phyloP scores from a whole-genome alignment of 1,140 invertebrate species.

The Sweltsa coloradensis region DNA sequence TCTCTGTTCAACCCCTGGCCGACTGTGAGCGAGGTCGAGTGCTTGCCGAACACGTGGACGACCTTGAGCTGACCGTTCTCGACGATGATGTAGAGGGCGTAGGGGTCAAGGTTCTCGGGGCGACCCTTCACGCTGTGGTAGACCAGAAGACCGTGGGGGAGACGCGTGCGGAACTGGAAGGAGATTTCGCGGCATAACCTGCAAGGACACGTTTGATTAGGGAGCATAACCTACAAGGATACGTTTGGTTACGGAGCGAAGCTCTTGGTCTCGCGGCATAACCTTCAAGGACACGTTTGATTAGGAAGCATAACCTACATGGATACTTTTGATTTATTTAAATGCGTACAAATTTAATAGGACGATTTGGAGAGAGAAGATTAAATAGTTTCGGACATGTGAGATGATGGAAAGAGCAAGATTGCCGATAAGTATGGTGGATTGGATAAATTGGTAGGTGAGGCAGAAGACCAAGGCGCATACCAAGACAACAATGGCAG shows the following conservation, averaged over 20 bases:
- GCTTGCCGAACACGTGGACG: conserved; percentile 79
- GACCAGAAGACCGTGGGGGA: conserved; percentile 73
- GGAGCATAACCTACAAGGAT: background rate
- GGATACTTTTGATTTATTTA: no score
- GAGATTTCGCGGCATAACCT: conserved; percentile 77
- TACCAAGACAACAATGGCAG: no score
- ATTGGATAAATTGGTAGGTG: no score
- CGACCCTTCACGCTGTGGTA: conserved; percentile 79
- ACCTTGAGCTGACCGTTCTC: conserved; percentile 81
- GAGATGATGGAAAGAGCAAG: no score
- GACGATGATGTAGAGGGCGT: conserved; percentile 78
- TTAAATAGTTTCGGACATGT: no score
- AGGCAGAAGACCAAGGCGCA: no score
- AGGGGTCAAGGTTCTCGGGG: conserved; percentile 59
- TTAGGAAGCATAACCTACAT: conserved; percentile 1
- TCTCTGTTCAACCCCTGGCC: conserved; percentile 75
- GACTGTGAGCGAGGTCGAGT: conserved; percentile 71
- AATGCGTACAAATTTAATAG: no score
- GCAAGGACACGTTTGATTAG: conserved; percentile 27
- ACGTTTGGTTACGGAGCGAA: no score
- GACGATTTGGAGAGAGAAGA: no score
- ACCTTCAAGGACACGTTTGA: conserved; percentile 45
- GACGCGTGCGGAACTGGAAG: conserved; percentile 71
- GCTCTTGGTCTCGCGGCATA: conserved; percentile 75
- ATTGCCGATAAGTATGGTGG: no score